Evolutionary conservation across 2,888 invertebrate species (phyloP).

Genomic region (Aleiodes leptofemur): DNA sequence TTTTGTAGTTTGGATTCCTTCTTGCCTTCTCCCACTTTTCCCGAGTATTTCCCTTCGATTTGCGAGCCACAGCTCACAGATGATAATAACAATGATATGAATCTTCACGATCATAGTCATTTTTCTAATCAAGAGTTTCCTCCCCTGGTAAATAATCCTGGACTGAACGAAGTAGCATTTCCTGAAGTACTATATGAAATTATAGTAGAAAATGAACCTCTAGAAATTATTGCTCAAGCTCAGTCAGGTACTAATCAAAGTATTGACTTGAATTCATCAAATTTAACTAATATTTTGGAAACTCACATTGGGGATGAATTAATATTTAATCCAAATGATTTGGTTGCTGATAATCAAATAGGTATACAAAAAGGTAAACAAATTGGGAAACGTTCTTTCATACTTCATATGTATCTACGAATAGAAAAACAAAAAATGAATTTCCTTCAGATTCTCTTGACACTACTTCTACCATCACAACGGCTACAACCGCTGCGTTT

Average conservation of each 20-base stretch:
- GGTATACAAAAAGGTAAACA: slow-evolving; percentile 25
- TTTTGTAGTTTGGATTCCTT: no score
- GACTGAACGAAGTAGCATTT: slow-evolving; percentile 9
- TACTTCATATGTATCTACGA: slow-evolving; percentile 7
- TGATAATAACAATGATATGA: slow-evolving; percentile 22
- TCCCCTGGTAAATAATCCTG: slow-evolving; percentile 12
- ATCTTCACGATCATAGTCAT: slow-evolving; percentile 29
- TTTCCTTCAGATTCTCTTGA: slow-evolving; percentile 5
- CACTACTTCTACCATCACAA: no score
- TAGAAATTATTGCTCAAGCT: slow-evolving; percentile 22
- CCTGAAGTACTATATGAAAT: slow-evolving; percentile 26
- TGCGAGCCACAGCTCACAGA: background rate
- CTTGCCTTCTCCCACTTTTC: no score
- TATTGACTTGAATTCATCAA: slow-evolving; percentile 12
- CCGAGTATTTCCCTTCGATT: no score
- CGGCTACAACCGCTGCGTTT: no score
- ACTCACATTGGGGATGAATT: slow-evolving; percentile 15
- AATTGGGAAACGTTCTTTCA: slow-evolving; percentile 12
- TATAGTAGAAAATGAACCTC: slow-evolving; percentile 22
- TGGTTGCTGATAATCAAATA: slow-evolving; percentile 20
- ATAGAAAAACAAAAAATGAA: background rate
- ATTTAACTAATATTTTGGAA: slow-evolving; percentile 22
- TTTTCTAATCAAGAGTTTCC: slow-evolving; percentile 27
- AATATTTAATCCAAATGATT: slow-evolving; percentile 16
- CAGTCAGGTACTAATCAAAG: slow-evolving; percentile 32